phyloP scores from a whole-genome alignment of 2,113 vertebrate species.

The Sakesphorus luctuosus region DNA sequence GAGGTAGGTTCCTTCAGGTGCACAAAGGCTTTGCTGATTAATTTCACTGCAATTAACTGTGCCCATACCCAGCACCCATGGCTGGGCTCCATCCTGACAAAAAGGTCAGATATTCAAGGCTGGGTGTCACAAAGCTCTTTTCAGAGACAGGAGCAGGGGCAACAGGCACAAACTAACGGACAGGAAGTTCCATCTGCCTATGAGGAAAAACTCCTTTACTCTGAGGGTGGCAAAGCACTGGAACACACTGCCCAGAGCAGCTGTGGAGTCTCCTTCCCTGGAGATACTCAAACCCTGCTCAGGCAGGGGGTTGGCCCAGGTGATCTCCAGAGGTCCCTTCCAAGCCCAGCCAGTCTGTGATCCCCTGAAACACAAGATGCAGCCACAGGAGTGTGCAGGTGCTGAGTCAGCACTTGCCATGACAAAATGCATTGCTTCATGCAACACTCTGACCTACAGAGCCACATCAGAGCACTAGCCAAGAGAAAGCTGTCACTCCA shows the following conservation, averaged over 20 bases:
- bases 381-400: background rate
- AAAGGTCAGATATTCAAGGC: background rate
- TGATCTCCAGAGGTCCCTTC: background rate
- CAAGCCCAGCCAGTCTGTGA: background rate
- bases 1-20: background rate
- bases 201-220: background rate
- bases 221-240: background rate
- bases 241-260: background rate
- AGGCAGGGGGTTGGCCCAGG: background rate
- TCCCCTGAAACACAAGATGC: background rate
- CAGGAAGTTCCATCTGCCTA: background rate
- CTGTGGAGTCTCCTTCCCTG: background rate
- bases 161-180: background rate
- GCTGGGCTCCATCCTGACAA: background rate
- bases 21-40: background rate
- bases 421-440: background rate
- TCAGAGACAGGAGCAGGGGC: background rate
- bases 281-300: background rate
- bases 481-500: background rate
- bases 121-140: background rate
- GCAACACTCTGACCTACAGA: background rate
- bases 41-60: background rate
- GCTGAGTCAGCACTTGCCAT: background rate
- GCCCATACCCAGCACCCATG: background rate
- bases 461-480: background rate